phyloP scores from a whole-genome alignment of 1,140 invertebrate genomes.

The Lucilia cuprina region DNA sequence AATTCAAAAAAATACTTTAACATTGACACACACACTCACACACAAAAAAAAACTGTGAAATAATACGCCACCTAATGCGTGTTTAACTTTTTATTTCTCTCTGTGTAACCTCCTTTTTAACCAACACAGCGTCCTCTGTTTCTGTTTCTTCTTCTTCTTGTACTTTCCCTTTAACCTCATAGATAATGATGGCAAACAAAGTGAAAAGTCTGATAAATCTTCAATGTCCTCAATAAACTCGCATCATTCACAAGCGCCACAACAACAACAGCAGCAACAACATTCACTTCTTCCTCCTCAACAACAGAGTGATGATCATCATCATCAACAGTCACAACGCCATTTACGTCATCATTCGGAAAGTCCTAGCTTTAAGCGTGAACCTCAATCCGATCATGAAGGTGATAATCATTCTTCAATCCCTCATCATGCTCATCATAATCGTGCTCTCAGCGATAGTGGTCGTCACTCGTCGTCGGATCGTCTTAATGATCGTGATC shows the following conservation, averaged over 20 bases:
- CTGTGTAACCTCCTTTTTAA: conserved; percentile 45
- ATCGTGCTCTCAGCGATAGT: conserved; percentile 36
- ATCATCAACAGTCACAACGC: conserved; percentile 38
- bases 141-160: conserved; percentile 48
- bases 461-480: conserved; percentile 41
- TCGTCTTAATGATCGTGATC: conserved; percentile 48
- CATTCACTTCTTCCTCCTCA: conserved; percentile 35
- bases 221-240: conserved; percentile 43
- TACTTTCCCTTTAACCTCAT: conserved; percentile 46
- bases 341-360: conserved; percentile 46
- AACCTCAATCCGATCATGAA: conserved; percentile 62
- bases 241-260: conserved; percentile 27
- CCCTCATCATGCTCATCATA: conserved; percentile 59
- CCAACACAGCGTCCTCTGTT: conserved; percentile 44
- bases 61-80: conserved; percentile 31
- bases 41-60: not conserved
- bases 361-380: conserved; percentile 57
- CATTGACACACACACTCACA: not conserved
- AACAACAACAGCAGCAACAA: conserved; percentile 32
- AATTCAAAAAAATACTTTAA: not conserved
- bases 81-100: conserved; percentile 26
- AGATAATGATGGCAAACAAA: conserved; percentile 57
- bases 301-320: not conserved
- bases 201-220: conserved; percentile 60
- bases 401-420: conserved; percentile 45